Evolutionary conservation across 2,888 invertebrate species (phyloP), one percentile per base, ranked within the genome.

Genomic region (Drosophila pegasa): DNA sequence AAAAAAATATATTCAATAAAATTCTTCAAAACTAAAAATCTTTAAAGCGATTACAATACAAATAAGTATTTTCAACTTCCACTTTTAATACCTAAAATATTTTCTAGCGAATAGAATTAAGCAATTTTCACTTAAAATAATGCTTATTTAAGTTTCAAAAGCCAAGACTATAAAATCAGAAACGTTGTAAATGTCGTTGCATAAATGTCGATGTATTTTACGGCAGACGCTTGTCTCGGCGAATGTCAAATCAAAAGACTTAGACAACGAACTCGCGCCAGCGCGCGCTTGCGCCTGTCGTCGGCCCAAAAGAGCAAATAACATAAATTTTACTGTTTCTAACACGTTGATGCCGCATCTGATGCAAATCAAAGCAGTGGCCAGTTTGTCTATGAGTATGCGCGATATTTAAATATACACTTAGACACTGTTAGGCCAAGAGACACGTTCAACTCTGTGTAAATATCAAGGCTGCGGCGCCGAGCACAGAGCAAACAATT

Each of bases 381-480:
- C 60, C 68, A 76, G 65, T 48, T 29, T 55, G 57, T 54, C 40
- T 47, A 41, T 33, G 48, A 37, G 51, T 52, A 33, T 16, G 48
- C 41, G 51, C 55, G 57, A 65, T 76, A 73, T 70, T 70, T 68
- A 79, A 68, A 70, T 84, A 61, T 31, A 31, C 20, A 50, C 58
- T 52, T 62, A 78, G 77, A 79, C 71, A 64, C 71, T 67, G 73
- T 55, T 25, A 14, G 48, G 40, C 63, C 27, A 16, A 41, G 20
- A 58, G 38, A 71, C 57, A 50, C 41, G 74, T 74, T 83, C 75
- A 68, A 75, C 85, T 78, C 70, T 76, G 64, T 88, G 88, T 88
- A 88, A 83, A 83, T 83, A 88, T 83, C 83, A 83, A 83, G 83
- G 83, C 83, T 77, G 35, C 27, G 48, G 31, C 57, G 54, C 4